phyloP scores from a whole-genome alignment of 2,888 invertebrate species.

The Polyploca ridens region DNA sequence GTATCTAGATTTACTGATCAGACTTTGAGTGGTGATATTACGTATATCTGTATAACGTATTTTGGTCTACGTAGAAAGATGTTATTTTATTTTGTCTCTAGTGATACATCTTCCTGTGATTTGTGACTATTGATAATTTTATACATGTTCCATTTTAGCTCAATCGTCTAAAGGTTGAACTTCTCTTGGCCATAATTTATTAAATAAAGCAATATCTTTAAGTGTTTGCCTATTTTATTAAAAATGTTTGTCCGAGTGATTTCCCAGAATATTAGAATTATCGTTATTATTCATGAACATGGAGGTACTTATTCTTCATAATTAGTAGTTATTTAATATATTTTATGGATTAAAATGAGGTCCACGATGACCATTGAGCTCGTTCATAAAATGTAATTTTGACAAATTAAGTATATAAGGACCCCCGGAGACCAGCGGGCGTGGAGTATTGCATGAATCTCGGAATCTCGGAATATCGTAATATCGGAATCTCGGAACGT shows the following conservation, averaged over 20 bases:
- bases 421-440: too few relatives aligned
- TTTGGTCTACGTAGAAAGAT: slow-evolving; percentile 60
- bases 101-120: slow-evolving; percentile 79
- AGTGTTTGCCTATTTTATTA: slow-evolving; percentile 27
- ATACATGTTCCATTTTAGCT: slow-evolving; percentile 78
- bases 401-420: too few relatives aligned
- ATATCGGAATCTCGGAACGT: too few relatives aligned
- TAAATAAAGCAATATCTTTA: slow-evolving; percentile 77
- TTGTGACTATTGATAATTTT: slow-evolving; percentile 79
- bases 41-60: slow-evolving; percentile 52
- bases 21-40: slow-evolving; percentile 71
- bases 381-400: too few relatives aligned
- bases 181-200: slow-evolving; percentile 77
- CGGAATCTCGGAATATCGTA: too few relatives aligned
- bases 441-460: too few relatives aligned
- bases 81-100: slow-evolving; percentile 65
- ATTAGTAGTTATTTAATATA: too few relatives aligned
- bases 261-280: too few relatives aligned
- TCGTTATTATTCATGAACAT: too few relatives aligned
- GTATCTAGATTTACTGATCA: background rate
- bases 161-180: slow-evolving; percentile 68
- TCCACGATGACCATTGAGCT: too few relatives aligned
- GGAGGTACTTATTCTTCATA: too few relatives aligned
- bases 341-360: too few relatives aligned
- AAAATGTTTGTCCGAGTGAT: background rate